Percentiles rank a stretch among this genome's conserved stretches.
Conservation (phyloP, 2,888 invertebrate genomes). For the Netelia fuscicornis region DNA sequence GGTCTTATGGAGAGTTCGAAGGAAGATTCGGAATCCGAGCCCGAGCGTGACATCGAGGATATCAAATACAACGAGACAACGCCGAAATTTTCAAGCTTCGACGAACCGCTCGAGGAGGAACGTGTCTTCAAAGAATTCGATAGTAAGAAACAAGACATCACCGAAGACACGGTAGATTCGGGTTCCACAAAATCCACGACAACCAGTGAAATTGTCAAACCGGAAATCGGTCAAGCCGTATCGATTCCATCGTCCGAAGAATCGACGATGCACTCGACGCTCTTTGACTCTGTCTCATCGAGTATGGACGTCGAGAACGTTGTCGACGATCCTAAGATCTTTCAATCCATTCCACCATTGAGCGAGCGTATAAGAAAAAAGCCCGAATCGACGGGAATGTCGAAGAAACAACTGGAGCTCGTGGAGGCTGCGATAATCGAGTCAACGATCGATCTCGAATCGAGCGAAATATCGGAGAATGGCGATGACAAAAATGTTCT, state of each 20-base stretch:
- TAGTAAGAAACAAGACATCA: conserved; percentile 62
- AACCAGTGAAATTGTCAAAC: conserved; percentile 61
- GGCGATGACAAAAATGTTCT: conserved; percentile 79
- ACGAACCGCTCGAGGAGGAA: conserved; percentile 71
- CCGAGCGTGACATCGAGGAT: conserved; percentile 63
- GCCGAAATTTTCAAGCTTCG: conserved; percentile 36
- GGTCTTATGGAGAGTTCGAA: conserved; percentile 83
- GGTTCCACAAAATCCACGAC: conserved; percentile 29
- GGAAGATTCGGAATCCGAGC: conserved; percentile 80
- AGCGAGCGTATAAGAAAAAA: conserved; percentile 83
- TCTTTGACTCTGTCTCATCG: conserved; percentile 77
- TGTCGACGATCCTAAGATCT: conserved; percentile 75
- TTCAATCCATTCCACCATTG: conserved; percentile 81
- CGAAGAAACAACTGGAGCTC: conserved; percentile 79
- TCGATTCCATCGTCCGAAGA: conserved; percentile 75
- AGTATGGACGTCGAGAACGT: conserved; percentile 77
- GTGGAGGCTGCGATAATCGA: conserved; percentile 83
- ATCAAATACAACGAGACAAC: conserved; percentile 51
- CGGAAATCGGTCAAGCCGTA: conserved; percentile 56
- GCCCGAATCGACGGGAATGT: conserved; percentile 71
- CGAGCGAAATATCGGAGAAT: conserved; percentile 72
- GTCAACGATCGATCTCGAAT: conserved; percentile 80
- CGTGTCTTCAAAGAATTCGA: conserved; percentile 76
- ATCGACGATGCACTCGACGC: conserved; percentile 60
- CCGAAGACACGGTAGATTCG: conserved; percentile 52